Evolutionary conservation across 2,888 invertebrate species (phyloP).

Genomic region (Junonia oenone): DNA sequence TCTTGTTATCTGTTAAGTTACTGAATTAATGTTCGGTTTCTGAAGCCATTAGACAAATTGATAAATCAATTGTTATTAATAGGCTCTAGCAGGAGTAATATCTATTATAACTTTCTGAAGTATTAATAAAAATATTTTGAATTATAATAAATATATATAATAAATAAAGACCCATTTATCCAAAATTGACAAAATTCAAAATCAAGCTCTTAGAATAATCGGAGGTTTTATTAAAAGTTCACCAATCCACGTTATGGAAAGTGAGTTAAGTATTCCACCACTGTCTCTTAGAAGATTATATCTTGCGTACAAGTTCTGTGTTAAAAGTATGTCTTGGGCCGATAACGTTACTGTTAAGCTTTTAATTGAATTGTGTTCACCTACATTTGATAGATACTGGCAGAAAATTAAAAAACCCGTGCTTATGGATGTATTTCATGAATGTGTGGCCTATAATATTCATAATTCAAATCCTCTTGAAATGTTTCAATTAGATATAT

Average conservation of each 20-base stretch:
- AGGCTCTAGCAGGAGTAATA: no score
- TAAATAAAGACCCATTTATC: neutral
- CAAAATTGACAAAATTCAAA: constrained; percentile 12
- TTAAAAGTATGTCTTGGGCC: neutral
- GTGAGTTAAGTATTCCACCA: neutral
- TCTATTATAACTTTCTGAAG: no score
- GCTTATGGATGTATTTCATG: neutral
- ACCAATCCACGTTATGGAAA: constrained; percentile 9
- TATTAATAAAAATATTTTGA: no score
- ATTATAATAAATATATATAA: no score
- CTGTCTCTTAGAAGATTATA: neutral
- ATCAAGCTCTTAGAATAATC: constrained; percentile 8
- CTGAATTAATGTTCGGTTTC: neutral
- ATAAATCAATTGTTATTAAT: neutral
- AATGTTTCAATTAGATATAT: no score
- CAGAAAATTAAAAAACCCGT: neutral
- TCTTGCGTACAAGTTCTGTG: neutral
- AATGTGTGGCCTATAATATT: neutral
- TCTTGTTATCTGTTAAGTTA: neutral
- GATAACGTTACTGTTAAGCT: neutral
- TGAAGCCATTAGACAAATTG: neutral
- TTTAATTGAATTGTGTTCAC: neutral
- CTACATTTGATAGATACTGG: neutral
- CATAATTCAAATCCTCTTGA: neutral
- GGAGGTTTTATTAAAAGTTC: constrained; percentile 10